Evolutionary conservation across 2,888 invertebrate species (phyloP), one percentile per base, ranked within the genome.

Genomic region (Baronia brevicornis): DNA sequence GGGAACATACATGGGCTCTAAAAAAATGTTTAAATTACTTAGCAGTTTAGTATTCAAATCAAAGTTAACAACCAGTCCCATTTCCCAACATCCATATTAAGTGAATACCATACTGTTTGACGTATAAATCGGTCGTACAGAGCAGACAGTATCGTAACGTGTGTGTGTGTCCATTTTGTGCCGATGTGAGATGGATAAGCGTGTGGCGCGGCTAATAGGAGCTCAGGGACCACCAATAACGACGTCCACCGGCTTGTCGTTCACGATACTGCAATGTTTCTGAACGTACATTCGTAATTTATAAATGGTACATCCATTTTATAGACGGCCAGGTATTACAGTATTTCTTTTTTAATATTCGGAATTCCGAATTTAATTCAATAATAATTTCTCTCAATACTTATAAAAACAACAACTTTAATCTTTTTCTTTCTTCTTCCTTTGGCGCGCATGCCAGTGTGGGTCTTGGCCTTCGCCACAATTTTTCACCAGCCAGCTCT

Each of bases 261-360:
- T 28, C 28, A 17, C 15, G 28, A 27, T 48, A 49, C 51, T 33
- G 47, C 45, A 46, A 48, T 44, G 44, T 48, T 51, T 39, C 43
- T 25, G 39, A 42, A 39, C 44, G 40, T 49, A 51, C 41, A 60
- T 57, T 56, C 45, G 53, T 62, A 58, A 60, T 65, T 62, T 60
- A 61, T 62, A 57, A 57, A 59, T 53, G 52, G 51, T 53, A 48
- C 46, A 56, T 57, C 46, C 43, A 54, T 61, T 65, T 67, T 63
- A 66, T 54, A 49, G 47, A 37, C 38, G 30, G 32, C 36, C 32
- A 24, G 19, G 19, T 32, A 33, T 32, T 30, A 25, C 27, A 6
- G 33, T n/a, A n/a, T n/a, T n/a, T n/a, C n/a, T n/a, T n/a, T n/a
- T n/a, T n/a, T n/a, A n/a, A 17, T 5, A 4, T 17, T 4, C 6